These are phyloP conservation scores for Microtus oregoni DNA, from an alignment of 2,113 vertebrate genomes.

Conservation along the genomic window DNA sequence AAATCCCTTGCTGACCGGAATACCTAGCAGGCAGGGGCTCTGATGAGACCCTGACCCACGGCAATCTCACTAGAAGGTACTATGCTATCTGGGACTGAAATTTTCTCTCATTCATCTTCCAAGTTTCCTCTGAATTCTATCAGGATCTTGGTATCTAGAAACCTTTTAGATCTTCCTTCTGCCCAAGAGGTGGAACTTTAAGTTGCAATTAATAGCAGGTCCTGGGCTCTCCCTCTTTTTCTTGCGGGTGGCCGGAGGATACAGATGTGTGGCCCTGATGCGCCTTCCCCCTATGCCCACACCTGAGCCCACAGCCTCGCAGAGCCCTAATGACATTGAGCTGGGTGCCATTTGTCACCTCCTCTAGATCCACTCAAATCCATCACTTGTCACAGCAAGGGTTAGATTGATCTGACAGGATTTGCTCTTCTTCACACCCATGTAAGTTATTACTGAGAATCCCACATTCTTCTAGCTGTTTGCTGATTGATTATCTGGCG, in stretches of 20 bases:
- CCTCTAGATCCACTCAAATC: constrained; percentile 72
- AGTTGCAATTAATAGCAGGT: constrained; percentile 24
- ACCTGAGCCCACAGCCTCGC: constrained; percentile 69
- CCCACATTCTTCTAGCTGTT: constrained; percentile 74
- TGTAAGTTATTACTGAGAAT: constrained; percentile 77
- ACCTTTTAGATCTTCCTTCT: not conserved
- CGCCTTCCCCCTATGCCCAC: not conserved
- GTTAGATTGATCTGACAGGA: constrained; percentile 79
- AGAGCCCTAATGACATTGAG: constrained; percentile 72
- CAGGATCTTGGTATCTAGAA: constrained; percentile 39
- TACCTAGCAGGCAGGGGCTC: not conserved
- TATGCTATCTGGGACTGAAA: not conserved
- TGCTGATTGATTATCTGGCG: constrained; percentile 81
- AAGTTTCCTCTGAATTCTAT: constrained; percentile 48
- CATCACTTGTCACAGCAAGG: constrained; percentile 79
- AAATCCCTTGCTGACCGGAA: constrained; percentile 41
- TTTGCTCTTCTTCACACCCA: constrained; percentile 78
- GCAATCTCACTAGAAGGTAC: not conserved
- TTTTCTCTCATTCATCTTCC: constrained; percentile 1
- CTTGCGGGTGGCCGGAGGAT: constrained; percentile 4
- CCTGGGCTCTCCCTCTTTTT: not conserved
- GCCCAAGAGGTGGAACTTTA: not conserved
- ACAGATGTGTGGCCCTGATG: constrained; percentile 5
- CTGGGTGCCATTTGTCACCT: constrained; percentile 75
- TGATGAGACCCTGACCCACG: constrained; percentile 27